A percentile compares a stretch with the other conserved stretches of the same genome.
Evolutionary conservation across 2,888 invertebrate genomes (phyloP).

Genomic region (Drosophila quasianomalipes): DNA sequence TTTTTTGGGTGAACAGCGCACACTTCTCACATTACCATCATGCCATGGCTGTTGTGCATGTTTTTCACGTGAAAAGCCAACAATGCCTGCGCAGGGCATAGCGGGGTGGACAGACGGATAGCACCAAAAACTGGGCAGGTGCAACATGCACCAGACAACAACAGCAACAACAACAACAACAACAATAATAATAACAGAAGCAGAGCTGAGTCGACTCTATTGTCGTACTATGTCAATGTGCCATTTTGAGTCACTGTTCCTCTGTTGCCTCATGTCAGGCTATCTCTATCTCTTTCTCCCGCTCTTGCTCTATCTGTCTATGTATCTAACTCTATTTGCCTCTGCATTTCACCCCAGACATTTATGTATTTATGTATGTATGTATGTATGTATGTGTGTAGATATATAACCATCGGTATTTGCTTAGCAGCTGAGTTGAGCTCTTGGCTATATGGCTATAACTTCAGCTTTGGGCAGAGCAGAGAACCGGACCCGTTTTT

Average conservation of each 20-base stretch:
- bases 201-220: slow-evolving; percentile 9
- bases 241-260: slow-evolving; percentile 48
- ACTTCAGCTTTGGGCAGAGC: slow-evolving; percentile 8
- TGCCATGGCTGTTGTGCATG: slow-evolving; percentile 36
- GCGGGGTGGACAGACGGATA: neutral
- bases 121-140: slow-evolving; percentile 62
- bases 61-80: slow-evolving; percentile 67
- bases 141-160: slow-evolving; percentile 65
- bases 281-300: slow-evolving; percentile 8
- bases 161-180: slow-evolving; percentile 17
- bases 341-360: slow-evolving; percentile 65
- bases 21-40: slow-evolving; percentile 65
- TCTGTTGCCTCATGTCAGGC: slow-evolving; percentile 1
- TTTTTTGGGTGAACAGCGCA: slow-evolving; percentile 43
- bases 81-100: slow-evolving; percentile 15
- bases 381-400: neutral
- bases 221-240: slow-evolving; percentile 60
- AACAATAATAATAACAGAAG: slow-evolving; percentile 3
- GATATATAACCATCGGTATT: slow-evolving; percentile 46
- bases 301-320: slow-evolving; percentile 6
- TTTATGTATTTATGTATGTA: slow-evolving; percentile 33
- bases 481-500: slow-evolving; percentile 26
- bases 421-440: slow-evolving; percentile 60
- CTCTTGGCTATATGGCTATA: slow-evolving; percentile 6
- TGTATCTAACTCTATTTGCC: slow-evolving; percentile 24